These are phyloP conservation scores for Atherinosoma microstoma DNA, from an alignment of 2,797 vertebrate genomes.

Conservation along the genomic window DNA sequence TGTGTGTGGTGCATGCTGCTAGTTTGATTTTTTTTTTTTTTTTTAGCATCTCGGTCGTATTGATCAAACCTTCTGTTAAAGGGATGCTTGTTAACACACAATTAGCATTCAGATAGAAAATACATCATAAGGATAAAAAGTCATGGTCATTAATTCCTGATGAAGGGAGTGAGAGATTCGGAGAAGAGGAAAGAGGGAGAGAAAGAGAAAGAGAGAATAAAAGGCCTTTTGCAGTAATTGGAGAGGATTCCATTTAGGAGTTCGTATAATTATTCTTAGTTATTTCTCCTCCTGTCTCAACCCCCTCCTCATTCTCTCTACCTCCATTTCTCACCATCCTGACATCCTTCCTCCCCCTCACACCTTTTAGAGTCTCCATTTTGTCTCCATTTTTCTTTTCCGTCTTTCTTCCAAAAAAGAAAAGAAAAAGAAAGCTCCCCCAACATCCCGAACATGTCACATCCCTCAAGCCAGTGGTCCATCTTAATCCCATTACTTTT, in stretches of 20 bases:
- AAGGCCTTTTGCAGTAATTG: constrained; percentile 79
- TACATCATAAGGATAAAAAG: constrained; percentile 85
- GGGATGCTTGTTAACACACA: constrained; percentile 87
- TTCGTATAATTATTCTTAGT: constrained; percentile 78
- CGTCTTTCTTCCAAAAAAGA: constrained; percentile 33
- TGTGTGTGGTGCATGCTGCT: constrained; percentile 71
- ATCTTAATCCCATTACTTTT: constrained; percentile 67
- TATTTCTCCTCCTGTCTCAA: constrained; percentile 63
- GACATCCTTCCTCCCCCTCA: constrained; percentile 67
- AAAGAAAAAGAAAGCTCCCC: constrained; percentile 51
- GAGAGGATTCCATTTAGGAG: constrained; percentile 80
- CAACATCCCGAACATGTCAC: constrained; percentile 66
- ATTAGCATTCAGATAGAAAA: constrained; percentile 86
- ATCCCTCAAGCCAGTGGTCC: constrained; percentile 59
- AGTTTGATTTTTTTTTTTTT: constrained; percentile 62
- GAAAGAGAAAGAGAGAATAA: constrained; percentile 61
- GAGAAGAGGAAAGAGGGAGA: constrained; percentile 33
- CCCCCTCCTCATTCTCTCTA: constrained; percentile 50
- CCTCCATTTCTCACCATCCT: constrained; percentile 64
- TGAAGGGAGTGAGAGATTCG: constrained; percentile 70
- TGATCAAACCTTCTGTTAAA: constrained; percentile 85
- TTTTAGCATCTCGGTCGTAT: constrained; percentile 67
- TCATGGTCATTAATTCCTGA: constrained; percentile 87
- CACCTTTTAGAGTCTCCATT: constrained; percentile 69
- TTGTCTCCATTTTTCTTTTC: constrained; percentile 57